Conservation (phyloP, 2,888 invertebrate species). For the Caenorhabditis imperialis region DNA sequence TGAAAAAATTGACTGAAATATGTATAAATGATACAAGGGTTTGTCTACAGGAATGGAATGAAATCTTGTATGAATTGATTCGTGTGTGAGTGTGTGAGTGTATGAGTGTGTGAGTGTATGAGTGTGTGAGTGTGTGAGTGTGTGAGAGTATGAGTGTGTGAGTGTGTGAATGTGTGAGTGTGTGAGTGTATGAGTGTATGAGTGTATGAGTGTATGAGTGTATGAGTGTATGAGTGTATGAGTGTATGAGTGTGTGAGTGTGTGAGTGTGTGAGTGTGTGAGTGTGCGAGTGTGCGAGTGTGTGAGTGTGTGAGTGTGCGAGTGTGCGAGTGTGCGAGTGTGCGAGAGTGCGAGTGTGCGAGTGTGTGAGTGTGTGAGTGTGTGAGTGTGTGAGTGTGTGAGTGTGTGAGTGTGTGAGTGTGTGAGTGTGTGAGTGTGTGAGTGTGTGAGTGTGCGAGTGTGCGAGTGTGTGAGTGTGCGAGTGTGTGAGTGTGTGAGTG, state of each 20-base stretch:
- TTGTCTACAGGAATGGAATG: conserved; percentile 15
- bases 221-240: background rate
- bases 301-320: background rate
- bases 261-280: background rate
- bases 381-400: background rate
- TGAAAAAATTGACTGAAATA: background rate
- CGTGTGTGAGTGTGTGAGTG: conserved; percentile 1
- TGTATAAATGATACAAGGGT: background rate
- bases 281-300: no score
- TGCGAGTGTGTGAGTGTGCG: conserved; percentile 5
- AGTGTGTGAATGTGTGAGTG: conserved; percentile 9
- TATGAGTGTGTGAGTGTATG: conserved; percentile 2
- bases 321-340: conserved; percentile 5
- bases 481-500: conserved; percentile 9
- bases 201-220: background rate
- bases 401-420: background rate
- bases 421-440: conserved; percentile 5
- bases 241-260: background rate
- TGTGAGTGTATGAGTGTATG: background rate
- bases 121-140: background rate
- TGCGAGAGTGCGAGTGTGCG: conserved; percentile 13
- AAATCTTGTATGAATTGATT: background rate
- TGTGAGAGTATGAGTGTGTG: background rate
- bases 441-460: conserved; percentile 1
- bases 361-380: conserved; percentile 10